These are phyloP conservation scores for Geotrypetes seraphini DNA, from an alignment of 2,797 vertebrate species.

Conservation along the genomic window DNA sequence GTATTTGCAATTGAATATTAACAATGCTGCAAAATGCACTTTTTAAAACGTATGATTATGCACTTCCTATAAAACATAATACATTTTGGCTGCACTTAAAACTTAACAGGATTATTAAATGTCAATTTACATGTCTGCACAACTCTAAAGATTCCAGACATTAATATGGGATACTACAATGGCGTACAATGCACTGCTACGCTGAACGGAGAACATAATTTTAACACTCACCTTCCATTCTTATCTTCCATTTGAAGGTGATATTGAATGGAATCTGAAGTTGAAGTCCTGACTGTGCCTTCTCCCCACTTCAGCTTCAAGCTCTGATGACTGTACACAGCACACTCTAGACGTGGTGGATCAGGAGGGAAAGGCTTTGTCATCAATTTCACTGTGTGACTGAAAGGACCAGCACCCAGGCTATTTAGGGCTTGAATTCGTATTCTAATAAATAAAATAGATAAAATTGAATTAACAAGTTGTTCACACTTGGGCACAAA, in stretches of 20 bases:
- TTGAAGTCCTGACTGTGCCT: conserved; percentile 64
- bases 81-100: not conserved
- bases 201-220: no score
- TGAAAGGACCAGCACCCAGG: conserved; percentile 91
- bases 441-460: conserved; percentile 59
- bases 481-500: no score
- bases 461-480: conserved; percentile 4
- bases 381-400: conserved; percentile 92
- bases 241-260: conserved; percentile 93
- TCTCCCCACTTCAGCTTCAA: conserved; percentile 97
- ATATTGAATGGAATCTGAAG: conserved; percentile 82
- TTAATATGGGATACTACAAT: no score
- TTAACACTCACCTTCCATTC: conserved; percentile 75
- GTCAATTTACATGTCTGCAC: no score
- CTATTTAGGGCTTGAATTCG: conserved; percentile 92
- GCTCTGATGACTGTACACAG: conserved; percentile 89
- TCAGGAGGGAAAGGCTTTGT: conserved; percentile 90
- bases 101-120: not conserved
- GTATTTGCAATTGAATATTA: no score
- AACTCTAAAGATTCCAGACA: no score
- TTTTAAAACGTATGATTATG: no score
- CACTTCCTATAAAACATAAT: no score
- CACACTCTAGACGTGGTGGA: conserved; percentile 91
- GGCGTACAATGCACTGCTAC: no score
- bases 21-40: no score